These are phyloP conservation scores for Tautogolabrus adspersus DNA, from an alignment of 2,113 vertebrate genomes.

Conservation along the genomic window DNA sequence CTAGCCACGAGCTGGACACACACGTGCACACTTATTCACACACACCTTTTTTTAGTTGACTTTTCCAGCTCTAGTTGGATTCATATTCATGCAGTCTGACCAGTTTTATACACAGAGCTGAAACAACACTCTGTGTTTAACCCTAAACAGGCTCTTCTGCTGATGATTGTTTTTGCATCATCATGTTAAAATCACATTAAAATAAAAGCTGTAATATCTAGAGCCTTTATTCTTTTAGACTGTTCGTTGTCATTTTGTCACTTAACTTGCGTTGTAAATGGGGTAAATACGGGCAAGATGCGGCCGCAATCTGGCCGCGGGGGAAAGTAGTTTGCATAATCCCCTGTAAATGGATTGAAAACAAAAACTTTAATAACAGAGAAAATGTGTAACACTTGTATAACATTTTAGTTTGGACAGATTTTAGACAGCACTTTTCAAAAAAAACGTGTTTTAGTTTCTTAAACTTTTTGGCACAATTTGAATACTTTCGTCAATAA, in stretches of 20 bases:
- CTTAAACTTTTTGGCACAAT: too few species aligned
- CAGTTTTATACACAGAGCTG: conserved; percentile 18
- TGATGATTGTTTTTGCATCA: background rate
- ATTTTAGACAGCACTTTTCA: too few species aligned
- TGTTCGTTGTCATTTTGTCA: background rate
- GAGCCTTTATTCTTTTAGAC: background rate
- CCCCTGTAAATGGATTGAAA: background rate
- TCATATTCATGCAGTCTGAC: conserved; percentile 35
- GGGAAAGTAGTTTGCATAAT: background rate
- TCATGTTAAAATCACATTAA: background rate
- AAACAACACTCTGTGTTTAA: conserved; percentile 7
- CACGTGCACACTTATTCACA: conserved; percentile 7
- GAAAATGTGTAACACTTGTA: too few species aligned
- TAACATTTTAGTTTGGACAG: background rate
- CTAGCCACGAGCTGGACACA: conserved; percentile 46
- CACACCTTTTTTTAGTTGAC: conserved; percentile 18
- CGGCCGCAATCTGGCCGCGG: background rate
- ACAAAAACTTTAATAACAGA: background rate
- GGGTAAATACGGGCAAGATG: background rate
- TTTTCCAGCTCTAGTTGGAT: conserved; percentile 43
- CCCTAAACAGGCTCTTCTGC: background rate
- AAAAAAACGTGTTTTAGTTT: too few species aligned
- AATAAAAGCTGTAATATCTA: background rate
- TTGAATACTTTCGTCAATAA: too few species aligned
- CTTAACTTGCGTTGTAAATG: background rate